Evolutionary conservation across 1,140 invertebrate genomes (phyloP).

Genomic region (Holcopasites calliopsidis): DNA sequence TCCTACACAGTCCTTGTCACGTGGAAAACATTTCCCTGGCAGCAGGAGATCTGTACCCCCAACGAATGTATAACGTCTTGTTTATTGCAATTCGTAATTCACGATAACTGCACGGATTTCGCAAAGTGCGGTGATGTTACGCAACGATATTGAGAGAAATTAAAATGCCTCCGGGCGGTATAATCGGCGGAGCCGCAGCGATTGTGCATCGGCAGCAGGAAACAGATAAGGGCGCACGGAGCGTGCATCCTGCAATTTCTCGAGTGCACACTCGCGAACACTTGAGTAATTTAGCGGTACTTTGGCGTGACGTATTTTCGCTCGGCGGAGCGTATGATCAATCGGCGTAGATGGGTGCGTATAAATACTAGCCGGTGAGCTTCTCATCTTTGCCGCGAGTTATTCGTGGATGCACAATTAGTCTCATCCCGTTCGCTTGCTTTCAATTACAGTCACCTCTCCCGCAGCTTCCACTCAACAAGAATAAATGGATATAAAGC

Average conservation of each 20-base stretch:
- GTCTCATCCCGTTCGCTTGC: conserved; percentile 1
- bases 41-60: neutral
- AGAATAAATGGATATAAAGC: neutral
- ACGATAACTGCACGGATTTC: too few species aligned
- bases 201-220: conserved; percentile 30
- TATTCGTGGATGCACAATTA: conserved; percentile 40
- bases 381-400: conserved; percentile 51
- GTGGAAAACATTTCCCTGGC: neutral
- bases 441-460: conserved; percentile 9
- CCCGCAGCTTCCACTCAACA: neutral
- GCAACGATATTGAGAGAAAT: neutral
- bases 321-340: conserved; percentile 59
- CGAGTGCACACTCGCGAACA: conserved; percentile 59
- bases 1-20: too few species aligned
- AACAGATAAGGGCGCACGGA: conserved; percentile 28
- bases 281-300: conserved; percentile 65
- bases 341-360: conserved; percentile 58
- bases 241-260: conserved; percentile 63
- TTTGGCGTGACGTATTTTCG: conserved; percentile 63
- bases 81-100: too few species aligned
- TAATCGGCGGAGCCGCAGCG: conserved; percentile 23
- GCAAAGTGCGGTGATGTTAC: neutral
- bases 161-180: conserved; percentile 16
- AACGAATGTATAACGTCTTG: too few species aligned
- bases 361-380: conserved; percentile 52